phyloP scores from a whole-genome alignment of 2,797 vertebrate genomes.

The Oophaga sylvatica region DNA sequence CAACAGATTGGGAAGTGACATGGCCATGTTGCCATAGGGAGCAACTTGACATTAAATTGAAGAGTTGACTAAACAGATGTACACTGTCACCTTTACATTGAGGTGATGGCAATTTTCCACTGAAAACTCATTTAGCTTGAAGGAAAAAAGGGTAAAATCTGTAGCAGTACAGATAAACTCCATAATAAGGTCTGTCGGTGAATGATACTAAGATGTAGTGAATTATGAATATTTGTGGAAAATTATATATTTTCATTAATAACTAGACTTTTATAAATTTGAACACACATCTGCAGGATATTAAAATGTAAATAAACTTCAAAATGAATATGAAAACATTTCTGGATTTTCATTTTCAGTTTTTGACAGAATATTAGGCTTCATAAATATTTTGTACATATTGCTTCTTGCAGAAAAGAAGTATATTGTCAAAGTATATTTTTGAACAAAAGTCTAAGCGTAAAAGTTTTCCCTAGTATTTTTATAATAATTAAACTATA shows the following conservation, averaged over 20 bases:
- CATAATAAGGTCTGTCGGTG: conserved; percentile 27
- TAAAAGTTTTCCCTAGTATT: not conserved
- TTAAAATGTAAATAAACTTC: conserved; percentile 42
- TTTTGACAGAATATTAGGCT: not conserved
- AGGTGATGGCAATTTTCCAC: conserved; percentile 44
- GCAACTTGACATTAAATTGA: conserved; percentile 32
- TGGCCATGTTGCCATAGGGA: conserved; percentile 50
- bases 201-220: conserved; percentile 1
- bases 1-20: conserved; percentile 38
- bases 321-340: conserved; percentile 31
- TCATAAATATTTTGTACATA: not conserved
- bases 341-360: not conserved
- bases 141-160: conserved; percentile 6
- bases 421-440: not conserved
- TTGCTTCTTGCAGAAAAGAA: not conserved
- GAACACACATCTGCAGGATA: conserved; percentile 3
- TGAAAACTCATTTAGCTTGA: conserved; percentile 45
- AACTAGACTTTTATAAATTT: conserved; percentile 27
- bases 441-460: too few species aligned
- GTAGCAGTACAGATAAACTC: conserved; percentile 38
- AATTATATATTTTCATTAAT: conserved; percentile 30
- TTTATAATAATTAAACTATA: not conserved
- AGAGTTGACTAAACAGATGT: conserved; percentile 50
- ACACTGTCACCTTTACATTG: conserved; percentile 50
- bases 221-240: conserved; percentile 41